These are phyloP conservation scores for Tetramorium parvispinum DNA, from an alignment of 1,140 invertebrate species.

Conservation along the genomic window DNA sequence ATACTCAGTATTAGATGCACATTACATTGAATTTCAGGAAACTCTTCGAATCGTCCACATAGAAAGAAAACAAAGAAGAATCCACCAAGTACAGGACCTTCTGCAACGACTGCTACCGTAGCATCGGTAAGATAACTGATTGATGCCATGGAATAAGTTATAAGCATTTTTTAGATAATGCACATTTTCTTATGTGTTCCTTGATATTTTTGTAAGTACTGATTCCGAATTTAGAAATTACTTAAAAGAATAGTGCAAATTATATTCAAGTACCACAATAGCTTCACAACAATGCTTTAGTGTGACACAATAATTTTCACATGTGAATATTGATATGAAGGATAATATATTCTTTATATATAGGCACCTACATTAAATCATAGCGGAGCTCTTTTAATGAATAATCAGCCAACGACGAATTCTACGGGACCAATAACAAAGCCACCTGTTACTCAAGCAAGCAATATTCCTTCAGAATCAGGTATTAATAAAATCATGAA, in stretches of 20 bases:
- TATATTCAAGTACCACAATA: neutral
- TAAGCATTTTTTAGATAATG: conserved; percentile 15
- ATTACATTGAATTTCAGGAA: conserved; percentile 84
- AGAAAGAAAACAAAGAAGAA: conserved; percentile 84
- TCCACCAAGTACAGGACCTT: conserved; percentile 71
- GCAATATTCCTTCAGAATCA: conserved; percentile 82
- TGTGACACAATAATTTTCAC: neutral
- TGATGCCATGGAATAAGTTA: neutral
- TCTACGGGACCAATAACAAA: conserved; percentile 81
- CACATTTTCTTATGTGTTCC: neutral
- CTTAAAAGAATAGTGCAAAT: neutral
- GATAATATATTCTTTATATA: conserved; percentile 59
- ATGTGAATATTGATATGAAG: conserved; percentile 11
- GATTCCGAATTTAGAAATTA: neutral
- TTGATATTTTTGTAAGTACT: conserved; percentile 24
- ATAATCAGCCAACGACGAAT: conserved; percentile 81
- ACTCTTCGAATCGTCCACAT: conserved; percentile 81
- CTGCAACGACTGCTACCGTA: conserved; percentile 73
- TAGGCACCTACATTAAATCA: conserved; percentile 84
- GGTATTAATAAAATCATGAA: conserved; percentile 71
- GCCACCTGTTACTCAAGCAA: conserved; percentile 80
- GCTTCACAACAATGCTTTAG: neutral
- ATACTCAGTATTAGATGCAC: conserved; percentile 76
- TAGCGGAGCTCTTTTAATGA: conserved; percentile 83
- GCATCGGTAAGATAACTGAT: conserved; percentile 80